phyloP scores from a whole-genome alignment of 2,888 invertebrate species.

The Napeogenes sylphis region DNA sequence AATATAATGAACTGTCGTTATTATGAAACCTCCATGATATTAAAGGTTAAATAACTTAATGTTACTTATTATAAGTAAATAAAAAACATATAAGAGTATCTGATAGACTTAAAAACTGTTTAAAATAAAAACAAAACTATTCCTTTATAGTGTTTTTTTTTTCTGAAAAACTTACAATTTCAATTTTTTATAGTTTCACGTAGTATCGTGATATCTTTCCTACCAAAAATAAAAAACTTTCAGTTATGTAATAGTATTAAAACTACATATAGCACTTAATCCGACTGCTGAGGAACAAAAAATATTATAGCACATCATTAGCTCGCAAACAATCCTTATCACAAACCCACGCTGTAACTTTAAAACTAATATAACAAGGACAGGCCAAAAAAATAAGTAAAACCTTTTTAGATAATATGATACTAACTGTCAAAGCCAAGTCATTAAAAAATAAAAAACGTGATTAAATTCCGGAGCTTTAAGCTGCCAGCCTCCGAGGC shows the following conservation, averaged over 20 bases:
- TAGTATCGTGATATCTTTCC: too few species aligned
- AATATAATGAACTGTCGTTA: too few species aligned
- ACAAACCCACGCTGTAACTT: not conserved
- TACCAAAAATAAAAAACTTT: too few species aligned
- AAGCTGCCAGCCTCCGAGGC: conserved; percentile 34
- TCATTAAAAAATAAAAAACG: conserved; percentile 19
- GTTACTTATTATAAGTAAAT: too few species aligned
- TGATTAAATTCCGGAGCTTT: conserved; percentile 27
- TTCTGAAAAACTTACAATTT: too few species aligned
- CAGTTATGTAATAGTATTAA: not conserved
- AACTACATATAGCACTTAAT: not conserved
- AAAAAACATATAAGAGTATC: too few species aligned
- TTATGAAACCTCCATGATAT: too few species aligned
- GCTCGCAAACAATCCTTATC: not conserved
- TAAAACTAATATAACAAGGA: not conserved
- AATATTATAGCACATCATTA: not conserved
- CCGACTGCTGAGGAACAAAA: not conserved
- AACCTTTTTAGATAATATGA: not conserved
- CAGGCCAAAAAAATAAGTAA: not conserved
- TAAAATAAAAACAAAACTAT: too few species aligned
- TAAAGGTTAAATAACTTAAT: too few species aligned
- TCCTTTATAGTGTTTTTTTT: too few species aligned
- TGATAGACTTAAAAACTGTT: too few species aligned
- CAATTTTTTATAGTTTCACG: too few species aligned
- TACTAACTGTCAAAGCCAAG: conserved; percentile 1